Conservation (phyloP, 1,140 invertebrate genomes). For the Drosophila orosa region DNA sequence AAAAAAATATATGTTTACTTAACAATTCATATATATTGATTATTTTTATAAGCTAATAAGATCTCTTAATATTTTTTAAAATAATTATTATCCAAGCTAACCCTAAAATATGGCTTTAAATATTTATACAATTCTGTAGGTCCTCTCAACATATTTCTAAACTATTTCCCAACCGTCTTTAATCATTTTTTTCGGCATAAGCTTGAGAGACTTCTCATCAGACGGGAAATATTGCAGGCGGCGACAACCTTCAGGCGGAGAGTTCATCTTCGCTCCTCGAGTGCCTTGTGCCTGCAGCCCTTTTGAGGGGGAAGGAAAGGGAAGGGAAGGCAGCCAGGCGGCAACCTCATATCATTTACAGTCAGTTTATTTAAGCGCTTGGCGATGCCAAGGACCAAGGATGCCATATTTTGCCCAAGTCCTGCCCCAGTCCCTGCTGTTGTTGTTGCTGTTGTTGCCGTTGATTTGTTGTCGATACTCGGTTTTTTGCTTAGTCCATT, state of each 20-base stretch:
- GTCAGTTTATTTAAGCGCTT: slow-evolving; percentile 69
- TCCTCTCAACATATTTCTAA: background rate
- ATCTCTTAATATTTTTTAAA: background rate
- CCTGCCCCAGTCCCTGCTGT: slow-evolving; percentile 4
- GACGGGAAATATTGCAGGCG: slow-evolving; percentile 6
- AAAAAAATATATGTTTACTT: too few relatives aligned
- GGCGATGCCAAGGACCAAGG: slow-evolving; percentile 29
- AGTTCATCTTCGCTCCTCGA: slow-evolving; percentile 17
- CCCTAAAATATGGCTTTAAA: background rate
- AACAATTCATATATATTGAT: too few relatives aligned
- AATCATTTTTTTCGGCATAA: background rate
- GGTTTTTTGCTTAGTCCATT: slow-evolving; percentile 55
- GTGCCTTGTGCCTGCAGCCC: background rate
- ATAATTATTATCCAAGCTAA: background rate
- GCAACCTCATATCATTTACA: slow-evolving; percentile 66
- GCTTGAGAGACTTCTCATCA: background rate
- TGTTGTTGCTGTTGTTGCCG: slow-evolving; percentile 17
- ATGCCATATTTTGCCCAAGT: slow-evolving; percentile 49
- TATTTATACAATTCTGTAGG: background rate
- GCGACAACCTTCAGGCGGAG: background rate
- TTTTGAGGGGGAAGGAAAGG: too few relatives aligned
- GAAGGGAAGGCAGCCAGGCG: slow-evolving; percentile 10
- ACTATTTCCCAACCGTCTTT: background rate
- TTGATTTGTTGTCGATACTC: slow-evolving; percentile 58
- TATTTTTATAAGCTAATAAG: too few relatives aligned